Evolutionary conservation across 2,888 invertebrate species (phyloP).

Genomic region (Drosophila anceps): DNA sequence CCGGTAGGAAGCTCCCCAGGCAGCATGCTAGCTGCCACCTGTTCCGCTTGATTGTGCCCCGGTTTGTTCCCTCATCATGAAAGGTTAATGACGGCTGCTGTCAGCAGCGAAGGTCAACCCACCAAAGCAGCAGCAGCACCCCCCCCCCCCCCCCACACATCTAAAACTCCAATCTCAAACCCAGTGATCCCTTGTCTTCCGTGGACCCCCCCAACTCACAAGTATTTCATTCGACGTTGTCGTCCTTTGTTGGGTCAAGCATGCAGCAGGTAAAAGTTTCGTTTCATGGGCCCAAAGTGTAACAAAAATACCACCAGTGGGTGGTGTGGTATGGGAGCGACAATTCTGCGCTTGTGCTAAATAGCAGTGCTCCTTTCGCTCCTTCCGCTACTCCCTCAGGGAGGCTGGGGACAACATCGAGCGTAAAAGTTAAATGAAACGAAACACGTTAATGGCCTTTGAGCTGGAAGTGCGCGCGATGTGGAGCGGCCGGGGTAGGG

Average conservation of each 20-base stretch:
- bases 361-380: slow-evolving; percentile 58
- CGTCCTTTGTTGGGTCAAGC: slow-evolving; percentile 70
- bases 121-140: slow-evolving; percentile 10
- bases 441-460: slow-evolving; percentile 81
- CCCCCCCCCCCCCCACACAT: too few relatives aligned
- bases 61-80: slow-evolving; percentile 69
- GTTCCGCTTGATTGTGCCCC: slow-evolving; percentile 77
- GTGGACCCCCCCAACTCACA: not conserved
- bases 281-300: slow-evolving; percentile 58
- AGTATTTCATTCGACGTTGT: slow-evolving; percentile 28
- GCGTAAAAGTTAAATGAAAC: slow-evolving; percentile 82
- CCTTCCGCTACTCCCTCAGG: slow-evolving; percentile 27
- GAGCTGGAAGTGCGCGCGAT: slow-evolving; percentile 30
- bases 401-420: slow-evolving; percentile 66
- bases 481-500: not conserved
- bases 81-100: slow-evolving; percentile 81
- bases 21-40: slow-evolving; percentile 55
- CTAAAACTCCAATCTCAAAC: slow-evolving; percentile 20
- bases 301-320: slow-evolving; percentile 56
- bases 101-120: slow-evolving; percentile 77
- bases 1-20: slow-evolving; percentile 10
- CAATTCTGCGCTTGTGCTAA: slow-evolving; percentile 60
- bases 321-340: slow-evolving; percentile 6
- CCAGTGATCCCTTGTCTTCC: slow-evolving; percentile 16
- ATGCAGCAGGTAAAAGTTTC: slow-evolving; percentile 77